phyloP scores from a whole-genome alignment of 37 sponge, comb jelly and placozoan species.

The Cladorhizidae sp. region DNA sequence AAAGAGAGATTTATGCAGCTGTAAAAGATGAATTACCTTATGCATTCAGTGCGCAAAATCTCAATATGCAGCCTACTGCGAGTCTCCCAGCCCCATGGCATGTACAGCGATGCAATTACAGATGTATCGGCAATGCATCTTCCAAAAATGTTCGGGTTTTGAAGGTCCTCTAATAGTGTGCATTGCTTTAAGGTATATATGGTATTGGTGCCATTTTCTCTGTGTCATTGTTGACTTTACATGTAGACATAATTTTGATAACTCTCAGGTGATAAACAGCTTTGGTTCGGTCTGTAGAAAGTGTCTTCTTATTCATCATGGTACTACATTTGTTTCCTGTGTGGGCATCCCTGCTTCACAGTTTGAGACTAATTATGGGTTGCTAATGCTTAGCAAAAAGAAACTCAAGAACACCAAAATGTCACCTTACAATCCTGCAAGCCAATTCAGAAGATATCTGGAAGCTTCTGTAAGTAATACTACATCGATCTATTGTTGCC shows the following conservation, averaged over 20 bases:
- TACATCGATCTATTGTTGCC: no score
- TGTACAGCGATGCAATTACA: not conserved
- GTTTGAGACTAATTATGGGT: slow-evolving; percentile 20
- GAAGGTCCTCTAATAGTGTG: no score
- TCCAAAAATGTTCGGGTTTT: not conserved
- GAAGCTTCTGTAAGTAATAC: not conserved
- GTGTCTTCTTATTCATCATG: not conserved
- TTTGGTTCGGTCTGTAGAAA: not conserved
- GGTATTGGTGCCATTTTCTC: no score
- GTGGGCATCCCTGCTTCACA: not conserved
- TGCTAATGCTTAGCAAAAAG: slow-evolving; percentile 14
- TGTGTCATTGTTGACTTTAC: not conserved
- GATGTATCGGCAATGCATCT: not conserved
- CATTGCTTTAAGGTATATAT: no score
- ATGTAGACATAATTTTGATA: not conserved
- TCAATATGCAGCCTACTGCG: not conserved
- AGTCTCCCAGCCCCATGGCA: not conserved
- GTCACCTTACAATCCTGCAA: not conserved
- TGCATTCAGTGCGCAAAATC: slow-evolving; percentile 11
- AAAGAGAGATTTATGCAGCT: not conserved
- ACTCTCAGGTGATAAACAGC: not conserved
- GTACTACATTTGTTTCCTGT: not conserved
- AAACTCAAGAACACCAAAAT: slow-evolving; percentile 2
- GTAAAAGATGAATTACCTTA: not conserved
- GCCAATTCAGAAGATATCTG: slow-evolving; percentile 7